Base-by-base conservation (phyloP, 1,140 invertebrate species). In the Drusus annulatus region DNA sequence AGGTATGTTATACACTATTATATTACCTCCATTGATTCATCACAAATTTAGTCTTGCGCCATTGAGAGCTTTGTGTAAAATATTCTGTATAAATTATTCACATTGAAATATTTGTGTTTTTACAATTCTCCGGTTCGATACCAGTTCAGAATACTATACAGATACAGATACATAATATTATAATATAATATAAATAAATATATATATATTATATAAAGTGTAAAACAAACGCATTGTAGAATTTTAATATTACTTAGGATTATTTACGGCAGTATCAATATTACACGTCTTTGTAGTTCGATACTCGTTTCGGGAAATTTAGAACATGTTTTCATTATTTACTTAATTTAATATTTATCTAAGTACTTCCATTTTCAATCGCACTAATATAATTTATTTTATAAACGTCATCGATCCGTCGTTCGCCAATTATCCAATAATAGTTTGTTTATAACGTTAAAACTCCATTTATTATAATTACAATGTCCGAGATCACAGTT, bases 301-400 rank as follows among this genome's bases (percentile, higher is more conserved):
- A 73, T 80, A 80, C 78, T 82, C 76, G 78, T 74, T 80, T 77
- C 28, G 71, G 68, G 65, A 68, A 80, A 80, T 82, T 82, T 82
- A 82, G 81, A 82, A 81, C 80, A 81, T 81, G 80, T 77, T 81
- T 81, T 81, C 76, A 78, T 81, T 81, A 81, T 65, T 75, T 81
- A 78, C 60, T 74, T 79, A 78, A 81, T 75, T 71, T 68, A 78
- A 78, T 68, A 77, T 75, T 75, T 75, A 75, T 75, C 79, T 56
- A 75, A 54, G 52, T 77, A 77, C 45, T 78, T 78, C 10, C 62
- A 68, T 45, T 62, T 78, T 65, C 60, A 28, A 60, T 81, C 80
- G 69, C 80, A 78, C 75, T 78, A 81, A 63, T 65, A 62, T 45
- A 63, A 62, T 62, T 76, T 31, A 78, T 68, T 21, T 28, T 80